Evolutionary conservation across 1,140 invertebrate genomes (phyloP).

Genomic region (Elymnias hypermnestra): DNA sequence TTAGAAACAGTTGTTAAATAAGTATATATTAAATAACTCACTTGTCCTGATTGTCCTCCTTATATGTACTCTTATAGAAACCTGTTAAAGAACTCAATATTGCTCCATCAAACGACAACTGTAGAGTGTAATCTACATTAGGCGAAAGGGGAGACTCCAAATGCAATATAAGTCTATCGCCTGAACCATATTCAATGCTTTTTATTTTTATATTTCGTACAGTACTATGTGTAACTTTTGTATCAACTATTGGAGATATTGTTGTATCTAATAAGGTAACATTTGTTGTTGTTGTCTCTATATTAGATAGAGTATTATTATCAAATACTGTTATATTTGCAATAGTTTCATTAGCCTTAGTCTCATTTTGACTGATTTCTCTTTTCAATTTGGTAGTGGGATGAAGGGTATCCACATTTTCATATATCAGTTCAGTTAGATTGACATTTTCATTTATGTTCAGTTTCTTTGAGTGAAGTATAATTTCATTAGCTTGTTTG

Average conservation of each 20-base stretch:
- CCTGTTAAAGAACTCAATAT: constrained; percentile 81
- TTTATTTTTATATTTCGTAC: constrained; percentile 49
- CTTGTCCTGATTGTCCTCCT: constrained; percentile 57
- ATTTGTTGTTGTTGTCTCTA: constrained; percentile 8
- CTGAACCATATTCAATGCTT: constrained; percentile 36
- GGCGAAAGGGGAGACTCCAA: constrained; percentile 42
- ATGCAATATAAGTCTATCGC: constrained; percentile 46
- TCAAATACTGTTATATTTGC: not conserved
- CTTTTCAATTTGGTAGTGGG: constrained; percentile 29
- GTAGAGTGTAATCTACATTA: constrained; percentile 63
- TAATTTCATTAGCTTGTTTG: constrained; percentile 71
- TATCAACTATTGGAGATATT: constrained; percentile 24
- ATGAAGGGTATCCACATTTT: constrained; percentile 45
- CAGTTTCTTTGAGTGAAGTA: constrained; percentile 81
- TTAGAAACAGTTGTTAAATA: not conserved
- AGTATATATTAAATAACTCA: constrained; percentile 30
- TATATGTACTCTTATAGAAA: constrained; percentile 89
- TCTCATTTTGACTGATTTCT: constrained; percentile 13
- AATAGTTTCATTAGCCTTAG: constrained; percentile 2
- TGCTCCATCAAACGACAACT: constrained; percentile 74
- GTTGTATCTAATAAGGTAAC: not conserved
- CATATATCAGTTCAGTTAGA: constrained; percentile 66
- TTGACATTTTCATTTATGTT: constrained; percentile 64
- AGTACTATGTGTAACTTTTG: constrained; percentile 54
- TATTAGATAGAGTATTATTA: no score